phyloP scores from a whole-genome alignment of 2,888 invertebrate genomes.

The Erannis defoliaria region DNA sequence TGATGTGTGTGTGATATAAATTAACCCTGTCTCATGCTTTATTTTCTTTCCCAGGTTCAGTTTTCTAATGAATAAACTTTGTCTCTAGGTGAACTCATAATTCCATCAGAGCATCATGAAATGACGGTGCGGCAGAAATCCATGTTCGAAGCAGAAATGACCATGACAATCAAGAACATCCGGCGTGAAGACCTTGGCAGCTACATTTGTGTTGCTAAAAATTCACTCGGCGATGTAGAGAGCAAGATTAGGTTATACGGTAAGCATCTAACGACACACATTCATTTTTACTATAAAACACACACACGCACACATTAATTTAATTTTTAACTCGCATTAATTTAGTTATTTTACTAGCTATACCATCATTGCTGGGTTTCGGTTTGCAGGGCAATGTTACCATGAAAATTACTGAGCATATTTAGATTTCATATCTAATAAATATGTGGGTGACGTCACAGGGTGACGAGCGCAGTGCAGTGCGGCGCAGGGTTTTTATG shows the following conservation, averaged over 20 bases:
- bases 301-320: no score
- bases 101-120: constrained; percentile 93
- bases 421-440: no score
- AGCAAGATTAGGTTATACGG: constrained; percentile 96
- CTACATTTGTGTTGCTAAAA: constrained; percentile 95
- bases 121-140: constrained; percentile 91
- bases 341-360: no score
- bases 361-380: no score
- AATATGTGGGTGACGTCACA: no score
- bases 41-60: neutral
- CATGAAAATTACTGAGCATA: no score
- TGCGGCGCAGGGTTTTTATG: no score
- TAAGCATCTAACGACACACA: constrained; percentile 62
- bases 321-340: no score
- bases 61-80: neutral
- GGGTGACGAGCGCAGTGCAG: no score
- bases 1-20: no score
- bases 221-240: constrained; percentile 95
- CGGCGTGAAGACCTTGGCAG: constrained; percentile 93
- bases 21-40: no score
- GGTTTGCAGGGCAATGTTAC: no score
- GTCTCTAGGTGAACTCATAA: constrained; percentile 91
- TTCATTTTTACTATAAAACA: neutral
- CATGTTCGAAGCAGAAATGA: constrained; percentile 94
- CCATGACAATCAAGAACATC: constrained; percentile 92